A percentile compares a stretch with the other conserved stretches of the same genome.
These are phyloP conservation scores for Garra rufa DNA, from an alignment of 2,113 vertebrate species.

Conservation along the genomic window DNA sequence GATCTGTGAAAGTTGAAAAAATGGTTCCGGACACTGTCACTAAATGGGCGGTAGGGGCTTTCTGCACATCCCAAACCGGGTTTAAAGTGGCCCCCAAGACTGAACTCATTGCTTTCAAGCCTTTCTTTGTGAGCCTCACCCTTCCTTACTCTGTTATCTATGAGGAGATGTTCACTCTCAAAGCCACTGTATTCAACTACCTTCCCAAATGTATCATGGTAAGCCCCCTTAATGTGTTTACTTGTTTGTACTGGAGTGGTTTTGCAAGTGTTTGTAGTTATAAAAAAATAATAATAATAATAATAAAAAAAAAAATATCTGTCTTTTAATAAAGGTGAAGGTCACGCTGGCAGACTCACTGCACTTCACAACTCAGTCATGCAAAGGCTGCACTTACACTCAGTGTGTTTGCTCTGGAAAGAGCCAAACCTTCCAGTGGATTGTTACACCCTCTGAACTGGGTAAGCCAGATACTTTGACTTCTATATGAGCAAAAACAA, in stretches of 20 bases:
- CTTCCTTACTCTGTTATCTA: slow-evolving; percentile 81
- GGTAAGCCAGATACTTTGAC: slow-evolving; percentile 69
- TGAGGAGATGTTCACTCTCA: slow-evolving; percentile 74
- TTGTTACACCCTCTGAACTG: slow-evolving; percentile 70
- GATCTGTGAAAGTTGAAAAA: slow-evolving; percentile 9
- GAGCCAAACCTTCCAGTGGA: slow-evolving; percentile 76
- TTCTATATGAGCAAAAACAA: not conserved
- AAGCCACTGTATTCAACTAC: slow-evolving; percentile 86
- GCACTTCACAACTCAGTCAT: slow-evolving; percentile 68
- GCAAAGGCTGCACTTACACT: slow-evolving; percentile 71
- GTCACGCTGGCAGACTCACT: slow-evolving; percentile 67
- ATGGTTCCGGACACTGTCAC: slow-evolving; percentile 87
- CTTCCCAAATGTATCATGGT: slow-evolving; percentile 84
- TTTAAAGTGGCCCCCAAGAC: slow-evolving; percentile 80
- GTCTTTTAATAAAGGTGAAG: slow-evolving; percentile 70
- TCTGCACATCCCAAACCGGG: slow-evolving; percentile 82
- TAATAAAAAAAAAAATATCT: too few relatives aligned
- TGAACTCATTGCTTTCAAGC: slow-evolving; percentile 76
- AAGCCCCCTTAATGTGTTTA: slow-evolving; percentile 46
- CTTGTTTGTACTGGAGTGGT: not conserved
- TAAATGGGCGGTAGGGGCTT: slow-evolving; percentile 82
- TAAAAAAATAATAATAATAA: too few relatives aligned
- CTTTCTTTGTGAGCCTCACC: slow-evolving; percentile 83
- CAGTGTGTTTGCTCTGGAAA: slow-evolving; percentile 72
- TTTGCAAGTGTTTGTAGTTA: not conserved